These are phyloP conservation scores for Diarsia dahlii DNA, from an alignment of 2,888 invertebrate genomes.

Conservation along the genomic window DNA sequence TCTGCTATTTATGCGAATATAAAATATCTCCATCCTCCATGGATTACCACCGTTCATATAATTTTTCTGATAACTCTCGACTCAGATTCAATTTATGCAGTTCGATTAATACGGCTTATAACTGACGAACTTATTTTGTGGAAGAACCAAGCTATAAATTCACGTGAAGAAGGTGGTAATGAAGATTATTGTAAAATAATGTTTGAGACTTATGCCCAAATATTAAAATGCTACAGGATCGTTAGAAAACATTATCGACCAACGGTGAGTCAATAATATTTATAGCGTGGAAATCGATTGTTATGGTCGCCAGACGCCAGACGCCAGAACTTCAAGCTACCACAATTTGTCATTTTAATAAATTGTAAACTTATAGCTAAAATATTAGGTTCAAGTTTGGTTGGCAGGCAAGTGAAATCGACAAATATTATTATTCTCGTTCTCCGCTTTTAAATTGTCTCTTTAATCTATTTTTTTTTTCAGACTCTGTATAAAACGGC, in stretches of 20 bases:
- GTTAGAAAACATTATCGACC: constrained; percentile 10
- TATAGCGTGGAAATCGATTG: no score
- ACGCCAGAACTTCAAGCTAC: no score
- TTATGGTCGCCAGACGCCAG: no score
- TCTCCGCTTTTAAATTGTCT: not conserved
- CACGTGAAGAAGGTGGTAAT: not conserved
- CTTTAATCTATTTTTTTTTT: not conserved
- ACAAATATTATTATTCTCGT: not conserved
- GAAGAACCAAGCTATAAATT: constrained; percentile 13
- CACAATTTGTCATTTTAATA: no score
- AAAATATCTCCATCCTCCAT: not conserved
- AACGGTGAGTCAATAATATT: constrained; percentile 24
- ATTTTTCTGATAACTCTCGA: constrained; percentile 24
- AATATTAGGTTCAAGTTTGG: no score
- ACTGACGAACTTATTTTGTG: constrained; percentile 33
- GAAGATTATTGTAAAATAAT: constrained; percentile 3
- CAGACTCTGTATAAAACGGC: constrained; percentile 15
- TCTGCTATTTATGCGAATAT: not conserved
- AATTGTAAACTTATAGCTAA: no score
- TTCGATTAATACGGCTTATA: constrained; percentile 30
- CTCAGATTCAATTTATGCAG: constrained; percentile 37
- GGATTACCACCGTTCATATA: not conserved
- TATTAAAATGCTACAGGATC: constrained; percentile 38
- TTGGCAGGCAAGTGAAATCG: not conserved
- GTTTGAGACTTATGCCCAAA: constrained; percentile 25